These are phyloP conservation scores for Meghimatium bilineatum DNA, from an alignment of 2,888 invertebrate species.

Conservation along the genomic window DNA sequence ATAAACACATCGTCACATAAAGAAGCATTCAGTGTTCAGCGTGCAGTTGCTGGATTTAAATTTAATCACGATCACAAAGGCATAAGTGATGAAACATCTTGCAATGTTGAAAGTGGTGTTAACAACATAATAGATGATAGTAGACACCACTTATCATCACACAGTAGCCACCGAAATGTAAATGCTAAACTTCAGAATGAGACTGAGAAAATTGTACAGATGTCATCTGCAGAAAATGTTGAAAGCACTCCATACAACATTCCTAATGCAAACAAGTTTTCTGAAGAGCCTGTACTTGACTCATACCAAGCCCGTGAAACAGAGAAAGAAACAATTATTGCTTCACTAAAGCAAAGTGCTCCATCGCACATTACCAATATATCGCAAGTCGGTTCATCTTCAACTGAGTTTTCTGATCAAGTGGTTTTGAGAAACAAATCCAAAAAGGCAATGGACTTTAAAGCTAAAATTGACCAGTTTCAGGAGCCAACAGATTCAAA, in stretches of 20 bases:
- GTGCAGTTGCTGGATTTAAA: background rate
- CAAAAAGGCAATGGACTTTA: constrained; percentile 13
- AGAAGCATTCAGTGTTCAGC: background rate
- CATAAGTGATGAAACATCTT: background rate
- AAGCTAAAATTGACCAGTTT: constrained; percentile 13
- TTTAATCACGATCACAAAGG: background rate
- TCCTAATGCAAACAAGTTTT: background rate
- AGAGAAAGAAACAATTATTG: too few species aligned
- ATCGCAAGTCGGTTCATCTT: background rate
- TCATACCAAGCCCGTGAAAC: background rate
- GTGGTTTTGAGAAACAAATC: constrained; percentile 19
- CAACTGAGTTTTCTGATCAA: background rate
- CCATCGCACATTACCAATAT: background rate
- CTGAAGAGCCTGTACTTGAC: constrained; percentile 17
- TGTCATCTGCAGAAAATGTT: background rate
- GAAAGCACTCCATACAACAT: constrained; percentile 2
- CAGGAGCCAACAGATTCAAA: background rate
- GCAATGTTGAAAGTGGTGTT: background rate
- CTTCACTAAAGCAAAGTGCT: background rate
- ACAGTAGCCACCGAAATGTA: background rate
- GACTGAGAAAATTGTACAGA: background rate
- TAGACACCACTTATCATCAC: too few species aligned
- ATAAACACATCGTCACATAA: background rate
- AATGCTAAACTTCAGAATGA: background rate
- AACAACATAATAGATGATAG: background rate